Evolutionary conservation across 2,888 invertebrate genomes (phyloP).

Genomic region (Lycophotia porphyrea): DNA sequence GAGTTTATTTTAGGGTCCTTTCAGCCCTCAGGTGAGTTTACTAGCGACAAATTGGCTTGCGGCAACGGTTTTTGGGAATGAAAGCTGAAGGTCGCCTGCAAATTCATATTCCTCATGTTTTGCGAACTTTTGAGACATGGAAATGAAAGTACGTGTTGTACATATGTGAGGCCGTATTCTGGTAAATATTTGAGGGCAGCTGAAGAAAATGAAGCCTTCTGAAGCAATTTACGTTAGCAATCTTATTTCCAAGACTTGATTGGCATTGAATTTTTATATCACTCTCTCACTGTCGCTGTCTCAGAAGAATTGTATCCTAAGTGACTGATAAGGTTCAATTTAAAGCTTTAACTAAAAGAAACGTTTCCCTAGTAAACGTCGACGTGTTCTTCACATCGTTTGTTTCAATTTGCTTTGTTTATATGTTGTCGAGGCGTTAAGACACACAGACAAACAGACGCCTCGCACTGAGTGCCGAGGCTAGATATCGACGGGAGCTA

Average conservation of each 20-base stretch:
- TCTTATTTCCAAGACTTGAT: constrained; percentile 18
- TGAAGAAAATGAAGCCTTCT: constrained; percentile 19
- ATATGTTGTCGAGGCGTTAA: constrained; percentile 40
- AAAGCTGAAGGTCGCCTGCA: constrained; percentile 35
- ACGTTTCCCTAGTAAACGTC: constrained; percentile 41
- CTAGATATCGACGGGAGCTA: constrained; percentile 56
- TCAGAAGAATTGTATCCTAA: neutral
- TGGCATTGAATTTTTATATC: constrained; percentile 17
- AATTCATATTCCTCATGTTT: constrained; percentile 36
- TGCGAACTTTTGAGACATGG: constrained; percentile 25
- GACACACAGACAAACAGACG: constrained; percentile 59
- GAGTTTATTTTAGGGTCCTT: constrained; percentile 48
- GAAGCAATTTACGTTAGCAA: constrained; percentile 24
- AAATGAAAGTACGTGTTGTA: constrained; percentile 38
- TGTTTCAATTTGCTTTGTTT: constrained; percentile 51
- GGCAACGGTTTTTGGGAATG: constrained; percentile 42
- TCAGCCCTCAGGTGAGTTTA: constrained; percentile 66
- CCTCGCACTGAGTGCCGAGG: constrained; percentile 39
- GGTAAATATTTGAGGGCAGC: constrained; percentile 22
- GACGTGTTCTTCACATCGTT: constrained; percentile 41
- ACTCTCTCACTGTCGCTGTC: neutral
- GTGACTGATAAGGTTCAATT: constrained; percentile 17
- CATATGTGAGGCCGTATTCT: constrained; percentile 3
- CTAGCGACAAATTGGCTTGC: constrained; percentile 60
- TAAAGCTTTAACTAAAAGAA: constrained; percentile 21